Evolutionary conservation across 2,797 vertebrate species (phyloP).

Genomic region (Pagetopsis macropterus): DNA sequence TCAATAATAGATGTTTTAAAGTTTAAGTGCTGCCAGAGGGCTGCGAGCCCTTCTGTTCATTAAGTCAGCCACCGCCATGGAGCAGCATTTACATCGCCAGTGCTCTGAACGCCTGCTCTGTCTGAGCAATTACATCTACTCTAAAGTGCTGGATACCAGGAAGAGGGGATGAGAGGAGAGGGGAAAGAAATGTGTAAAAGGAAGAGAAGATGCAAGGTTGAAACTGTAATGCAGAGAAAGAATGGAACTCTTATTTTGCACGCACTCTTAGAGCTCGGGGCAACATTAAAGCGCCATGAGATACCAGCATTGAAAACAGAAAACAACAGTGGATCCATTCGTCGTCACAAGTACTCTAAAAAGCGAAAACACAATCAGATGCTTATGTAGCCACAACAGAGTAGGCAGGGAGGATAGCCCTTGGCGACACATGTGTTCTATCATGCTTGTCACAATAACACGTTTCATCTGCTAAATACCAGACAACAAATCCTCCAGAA

Average conservation of each 20-base stretch:
- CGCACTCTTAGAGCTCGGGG: constrained; percentile 29
- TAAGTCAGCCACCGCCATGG: constrained; percentile 90
- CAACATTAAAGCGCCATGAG: constrained; percentile 62
- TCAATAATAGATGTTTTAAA: constrained; percentile 99
- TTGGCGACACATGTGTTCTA: constrained; percentile 72
- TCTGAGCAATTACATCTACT: constrained; percentile 74
- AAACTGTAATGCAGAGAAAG: constrained; percentile 32
- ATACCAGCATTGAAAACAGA: constrained; percentile 40
- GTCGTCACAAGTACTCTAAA: constrained; percentile 37
- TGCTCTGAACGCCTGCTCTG: constrained; percentile 77
- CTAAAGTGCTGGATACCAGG: constrained; percentile 57
- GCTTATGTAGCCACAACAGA: constrained; percentile 59
- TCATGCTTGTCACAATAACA: constrained; percentile 78
- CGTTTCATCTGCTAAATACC: constrained; percentile 76
- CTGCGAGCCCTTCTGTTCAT: constrained; percentile 92
- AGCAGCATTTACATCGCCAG: constrained; percentile 94
- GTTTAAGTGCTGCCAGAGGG: constrained; percentile 98
- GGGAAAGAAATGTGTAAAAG: constrained; percentile 29
- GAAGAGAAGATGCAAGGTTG: constrained; percentile 29
- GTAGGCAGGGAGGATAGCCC: constrained; percentile 61
- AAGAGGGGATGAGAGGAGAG: constrained; percentile 41
- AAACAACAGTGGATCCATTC: constrained; percentile 41
- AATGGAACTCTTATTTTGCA: constrained; percentile 28
- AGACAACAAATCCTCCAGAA: constrained; percentile 69
- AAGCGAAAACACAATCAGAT: constrained; percentile 64